Evolutionary conservation across 2,113 vertebrate species (phyloP), one percentile per base, ranked within the genome.

Genomic region (Rynchops niger): DNA sequence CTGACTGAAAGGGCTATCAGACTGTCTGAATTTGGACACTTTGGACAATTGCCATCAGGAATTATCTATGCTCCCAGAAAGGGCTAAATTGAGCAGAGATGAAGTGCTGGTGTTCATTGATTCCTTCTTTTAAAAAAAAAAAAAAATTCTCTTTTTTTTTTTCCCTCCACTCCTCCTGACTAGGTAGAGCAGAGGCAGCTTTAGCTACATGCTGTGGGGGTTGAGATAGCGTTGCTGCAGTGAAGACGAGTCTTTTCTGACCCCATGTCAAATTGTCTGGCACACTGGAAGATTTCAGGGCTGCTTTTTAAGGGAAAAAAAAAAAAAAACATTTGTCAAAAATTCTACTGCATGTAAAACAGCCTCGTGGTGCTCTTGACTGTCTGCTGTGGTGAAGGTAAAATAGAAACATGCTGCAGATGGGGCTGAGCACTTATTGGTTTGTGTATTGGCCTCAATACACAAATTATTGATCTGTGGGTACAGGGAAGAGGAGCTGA

Each of bases 61-160:
- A 92, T 97, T 95, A 93, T 70, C 92, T 95, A 59, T 95, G 80
- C 93, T 97, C 74, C 80, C 92, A 94, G 61, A 96, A 96, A 66
- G 94, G 81, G 53, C 83, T 98, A 95, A 97, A 96, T 95, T 88
- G 89, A 97, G 88, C 91, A 96, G 86, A 96, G 85, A 93, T 93
- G 94, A 97, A 97, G 82, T 78, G 71, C 76, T 97, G 59, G 66
- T 96, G 86, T 91, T 95, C 93, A 97, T 96, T 93, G 94, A 95
- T 96, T 96, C 81, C 23, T 56, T 30, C 12, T 42, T 42, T 42
- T 12, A 42, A 42, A 42, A 40, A 40, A 11, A 12, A 55, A 56
- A 56, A 55, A 55, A 30, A 22, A n/a, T 40, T 29, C 16, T 18
- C 20, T 92, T 71, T 42, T 56, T 1, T 63, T 73, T 71, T 66